A percentile compares a stretch with the other conserved stretches of the same genome.
These are phyloP conservation scores for Acrocephalus kingi DNA, from an alignment of 2,113 vertebrate species.

Conservation along the genomic window DNA sequence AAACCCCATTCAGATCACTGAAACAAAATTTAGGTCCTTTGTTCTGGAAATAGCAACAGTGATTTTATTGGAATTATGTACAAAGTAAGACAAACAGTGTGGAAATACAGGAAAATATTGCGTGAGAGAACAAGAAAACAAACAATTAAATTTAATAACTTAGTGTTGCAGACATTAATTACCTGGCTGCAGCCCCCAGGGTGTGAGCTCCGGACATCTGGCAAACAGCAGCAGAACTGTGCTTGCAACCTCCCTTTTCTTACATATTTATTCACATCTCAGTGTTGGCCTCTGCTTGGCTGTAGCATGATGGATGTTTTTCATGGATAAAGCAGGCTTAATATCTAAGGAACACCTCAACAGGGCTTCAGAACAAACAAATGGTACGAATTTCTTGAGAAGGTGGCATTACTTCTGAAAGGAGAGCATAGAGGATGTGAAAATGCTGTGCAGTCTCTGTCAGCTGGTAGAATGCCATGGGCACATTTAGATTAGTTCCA, in stretches of 20 bases:
- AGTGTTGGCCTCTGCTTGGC: neutral
- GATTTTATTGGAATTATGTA: neutral
- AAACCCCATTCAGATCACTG: neutral
- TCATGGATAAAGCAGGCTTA: neutral
- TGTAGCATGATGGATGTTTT: neutral
- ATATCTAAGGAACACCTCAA: neutral
- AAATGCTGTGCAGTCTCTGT: neutral
- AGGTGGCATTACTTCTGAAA: neutral
- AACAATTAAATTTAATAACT: neutral
- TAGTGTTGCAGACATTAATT: conserved; percentile 32
- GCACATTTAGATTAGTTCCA: neutral
- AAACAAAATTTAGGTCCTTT: neutral
- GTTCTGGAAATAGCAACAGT: neutral
- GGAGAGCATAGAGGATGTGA: neutral
- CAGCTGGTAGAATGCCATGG: neutral
- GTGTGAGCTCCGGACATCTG: conserved; percentile 35
- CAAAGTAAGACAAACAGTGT: neutral
- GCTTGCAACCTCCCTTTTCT: neutral
- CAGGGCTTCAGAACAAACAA: neutral
- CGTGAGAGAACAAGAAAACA: conserved; percentile 18
- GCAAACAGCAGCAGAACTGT: neutral
- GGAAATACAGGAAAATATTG: neutral
- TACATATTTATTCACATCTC: neutral
- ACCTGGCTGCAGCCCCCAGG: neutral
- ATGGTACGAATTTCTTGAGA: neutral